Evolutionary conservation across 2,888 invertebrate species (phyloP).

Genomic region (Automeris io): DNA sequence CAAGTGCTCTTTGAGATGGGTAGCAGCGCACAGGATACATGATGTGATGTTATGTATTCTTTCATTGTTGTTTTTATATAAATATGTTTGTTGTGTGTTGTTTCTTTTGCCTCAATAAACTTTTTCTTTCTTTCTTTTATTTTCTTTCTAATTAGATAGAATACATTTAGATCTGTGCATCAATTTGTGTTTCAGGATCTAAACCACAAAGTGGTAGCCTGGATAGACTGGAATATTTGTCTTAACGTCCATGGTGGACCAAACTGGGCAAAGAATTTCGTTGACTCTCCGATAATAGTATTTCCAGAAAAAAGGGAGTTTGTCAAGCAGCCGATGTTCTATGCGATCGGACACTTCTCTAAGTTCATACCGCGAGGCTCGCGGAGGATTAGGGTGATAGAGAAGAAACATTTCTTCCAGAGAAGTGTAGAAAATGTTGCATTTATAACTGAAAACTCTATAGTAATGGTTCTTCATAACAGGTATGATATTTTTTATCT

Average conservation of each 20-base stretch:
- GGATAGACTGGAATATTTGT: slow-evolving; percentile 93
- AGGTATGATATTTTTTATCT: slow-evolving; percentile 43
- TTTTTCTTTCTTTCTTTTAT: no score
- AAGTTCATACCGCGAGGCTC: slow-evolving; percentile 82
- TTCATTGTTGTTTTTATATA: no score
- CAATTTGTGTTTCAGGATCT: slow-evolving; percentile 11
- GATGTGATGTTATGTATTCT: no score
- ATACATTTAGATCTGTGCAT: no score
- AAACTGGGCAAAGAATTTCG: slow-evolving; percentile 82
- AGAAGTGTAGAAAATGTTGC: slow-evolving; percentile 28
- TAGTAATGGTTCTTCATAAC: slow-evolving; percentile 52
- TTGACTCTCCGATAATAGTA: slow-evolving; percentile 83
- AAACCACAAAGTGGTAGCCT: slow-evolving; percentile 83
- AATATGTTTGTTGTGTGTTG: no score
- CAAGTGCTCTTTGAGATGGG: no score
- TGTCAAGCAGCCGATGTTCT: slow-evolving; percentile 92
- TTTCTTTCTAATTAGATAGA: no score
- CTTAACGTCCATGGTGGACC: slow-evolving; percentile 86
- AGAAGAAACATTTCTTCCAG: slow-evolving; percentile 14
- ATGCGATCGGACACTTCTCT: slow-evolving; percentile 86
- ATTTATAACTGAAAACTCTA: slow-evolving; percentile 39
- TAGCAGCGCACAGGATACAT: no score
- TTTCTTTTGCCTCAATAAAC: no score
- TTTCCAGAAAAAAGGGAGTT: slow-evolving; percentile 78
- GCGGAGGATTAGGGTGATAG: slow-evolving; percentile 27